Percentiles rank a stretch among this genome's conserved stretches.
These are phyloP conservation scores for Bambusicola thoracicus DNA, from an alignment of 2,113 vertebrate species.

Conservation along the genomic window DNA sequence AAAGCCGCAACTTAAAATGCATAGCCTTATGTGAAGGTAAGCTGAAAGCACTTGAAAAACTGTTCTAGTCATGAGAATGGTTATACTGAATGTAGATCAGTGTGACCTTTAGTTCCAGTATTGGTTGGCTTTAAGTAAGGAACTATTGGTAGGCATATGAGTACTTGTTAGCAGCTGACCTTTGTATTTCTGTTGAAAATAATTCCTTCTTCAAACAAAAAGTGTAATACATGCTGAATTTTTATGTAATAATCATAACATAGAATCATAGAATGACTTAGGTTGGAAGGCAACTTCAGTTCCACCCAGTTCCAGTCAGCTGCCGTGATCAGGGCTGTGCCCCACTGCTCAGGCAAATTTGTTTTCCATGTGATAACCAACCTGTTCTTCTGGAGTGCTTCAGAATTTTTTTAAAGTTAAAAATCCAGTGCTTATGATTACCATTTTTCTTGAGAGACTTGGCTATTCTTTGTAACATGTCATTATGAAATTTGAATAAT, in stretches of 20 bases:
- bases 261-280: background rate
- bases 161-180: background rate
- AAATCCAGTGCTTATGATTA: background rate
- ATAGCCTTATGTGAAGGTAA: conserved; percentile 96
- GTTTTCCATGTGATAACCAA: background rate
- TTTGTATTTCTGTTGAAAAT: background rate
- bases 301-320: background rate
- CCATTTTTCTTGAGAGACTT: background rate
- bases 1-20: conserved; percentile 93
- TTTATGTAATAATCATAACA: background rate
- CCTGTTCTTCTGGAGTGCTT: background rate
- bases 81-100: background rate
- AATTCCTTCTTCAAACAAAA: background rate
- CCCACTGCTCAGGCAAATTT: background rate
- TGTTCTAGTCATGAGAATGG: background rate
- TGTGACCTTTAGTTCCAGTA: background rate
- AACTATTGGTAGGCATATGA: background rate
- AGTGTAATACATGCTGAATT: background rate
- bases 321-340: background rate
- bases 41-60: conserved; percentile 8
- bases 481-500: background rate
- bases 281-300: background rate
- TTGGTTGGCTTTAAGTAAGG: background rate
- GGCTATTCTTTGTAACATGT: background rate
- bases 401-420: background rate